Conservation (phyloP, 2,888 invertebrate species). For the Drosophila quasianomalipes region DNA sequence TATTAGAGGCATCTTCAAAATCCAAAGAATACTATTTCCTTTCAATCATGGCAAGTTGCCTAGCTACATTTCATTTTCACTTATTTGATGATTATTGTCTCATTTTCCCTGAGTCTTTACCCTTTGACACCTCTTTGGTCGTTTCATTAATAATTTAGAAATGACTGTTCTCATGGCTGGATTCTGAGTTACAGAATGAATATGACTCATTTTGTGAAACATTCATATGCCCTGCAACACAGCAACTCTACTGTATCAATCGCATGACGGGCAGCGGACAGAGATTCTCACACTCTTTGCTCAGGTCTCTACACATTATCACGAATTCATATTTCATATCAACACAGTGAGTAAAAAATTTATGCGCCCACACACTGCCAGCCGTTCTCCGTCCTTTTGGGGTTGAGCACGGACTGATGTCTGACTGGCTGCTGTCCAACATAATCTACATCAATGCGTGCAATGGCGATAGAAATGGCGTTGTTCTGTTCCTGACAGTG, state of each 20-base stretch:
- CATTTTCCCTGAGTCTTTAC: background rate
- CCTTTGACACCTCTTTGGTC: constrained; percentile 4
- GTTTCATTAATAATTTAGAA: constrained; percentile 14
- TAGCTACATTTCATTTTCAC: background rate
- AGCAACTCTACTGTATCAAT: constrained; percentile 33
- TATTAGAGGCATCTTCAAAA: background rate
- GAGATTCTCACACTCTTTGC: constrained; percentile 47
- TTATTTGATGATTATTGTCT: background rate
- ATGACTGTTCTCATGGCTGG: constrained; percentile 25
- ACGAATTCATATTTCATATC: constrained; percentile 72
- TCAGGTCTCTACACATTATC: constrained; percentile 52
- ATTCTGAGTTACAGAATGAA: constrained; percentile 3
- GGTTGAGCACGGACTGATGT: constrained; percentile 58
- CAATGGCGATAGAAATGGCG: constrained; percentile 20
- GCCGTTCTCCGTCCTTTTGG: constrained; percentile 16
- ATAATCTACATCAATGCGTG: constrained; percentile 69
- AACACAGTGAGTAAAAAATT: constrained; percentile 61
- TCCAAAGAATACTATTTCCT: background rate
- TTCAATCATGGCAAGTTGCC: background rate
- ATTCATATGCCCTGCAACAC: constrained; percentile 19
- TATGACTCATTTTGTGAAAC: constrained; percentile 37
- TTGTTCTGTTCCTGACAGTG: constrained; percentile 18
- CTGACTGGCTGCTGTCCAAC: constrained; percentile 73
- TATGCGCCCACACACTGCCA: constrained; percentile 69
- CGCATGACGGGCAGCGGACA: constrained; percentile 24